A percentile compares a stretch with the other conserved stretches of the same genome.
Conservation (phyloP, 2,888 invertebrate species). For the Harmothoe impar region DNA sequence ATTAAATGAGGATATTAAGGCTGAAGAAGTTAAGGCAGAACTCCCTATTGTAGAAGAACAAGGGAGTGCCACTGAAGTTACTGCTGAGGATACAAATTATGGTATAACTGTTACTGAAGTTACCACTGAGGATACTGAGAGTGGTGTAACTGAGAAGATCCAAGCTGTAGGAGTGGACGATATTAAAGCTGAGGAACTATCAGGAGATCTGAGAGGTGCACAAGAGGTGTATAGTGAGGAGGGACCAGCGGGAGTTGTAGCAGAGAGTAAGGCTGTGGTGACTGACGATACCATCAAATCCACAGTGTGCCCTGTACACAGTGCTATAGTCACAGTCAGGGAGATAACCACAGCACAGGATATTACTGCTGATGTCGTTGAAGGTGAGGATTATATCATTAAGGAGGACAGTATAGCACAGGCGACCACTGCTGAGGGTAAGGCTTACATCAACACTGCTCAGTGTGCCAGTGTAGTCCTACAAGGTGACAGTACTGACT, state of each 20-base stretch:
- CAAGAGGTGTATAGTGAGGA: not conserved
- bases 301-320: not conserved
- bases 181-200: not conserved
- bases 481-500: not conserved
- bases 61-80: no score
- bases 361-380: not conserved
- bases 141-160: no score
- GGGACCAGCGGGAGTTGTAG: no score
- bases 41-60: no score
- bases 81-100: no score
- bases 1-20: no score
- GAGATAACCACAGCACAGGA: not conserved
- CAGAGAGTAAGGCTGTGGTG: not conserved
- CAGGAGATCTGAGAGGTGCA: not conserved
- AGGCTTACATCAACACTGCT: not conserved
- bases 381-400: not conserved
- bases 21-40: no score
- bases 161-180: not conserved
- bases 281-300: not conserved
- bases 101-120: no score
- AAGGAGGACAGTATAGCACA: not conserved
- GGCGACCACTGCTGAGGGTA: not conserved
- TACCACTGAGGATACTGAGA: no score
- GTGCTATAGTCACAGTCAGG: not conserved
- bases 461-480: not conserved